These are phyloP conservation scores for Ardeotis arabs DNA, from an alignment of 2,113 vertebrate species.

Conservation along the genomic window DNA sequence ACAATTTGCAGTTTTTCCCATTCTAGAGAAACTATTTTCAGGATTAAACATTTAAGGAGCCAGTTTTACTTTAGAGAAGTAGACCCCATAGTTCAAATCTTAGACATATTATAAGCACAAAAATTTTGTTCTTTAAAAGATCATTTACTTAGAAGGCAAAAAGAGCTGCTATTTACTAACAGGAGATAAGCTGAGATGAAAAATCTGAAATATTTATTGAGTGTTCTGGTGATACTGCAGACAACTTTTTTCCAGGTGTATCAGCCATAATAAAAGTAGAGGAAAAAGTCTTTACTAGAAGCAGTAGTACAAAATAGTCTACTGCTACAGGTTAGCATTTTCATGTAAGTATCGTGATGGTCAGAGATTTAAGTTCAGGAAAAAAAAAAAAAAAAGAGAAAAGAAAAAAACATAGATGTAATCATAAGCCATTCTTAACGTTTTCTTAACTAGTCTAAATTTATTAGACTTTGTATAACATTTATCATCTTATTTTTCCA, in stretches of 20 bases:
- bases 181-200: not conserved
- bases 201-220: not conserved
- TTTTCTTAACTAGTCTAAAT: slow-evolving; percentile 33
- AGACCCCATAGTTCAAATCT: not conserved
- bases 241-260: not conserved
- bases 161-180: not conserved
- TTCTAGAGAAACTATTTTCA: not conserved
- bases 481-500: slow-evolving; percentile 32
- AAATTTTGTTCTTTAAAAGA: not conserved
- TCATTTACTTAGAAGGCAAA: not conserved
- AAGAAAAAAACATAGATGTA: not conserved
- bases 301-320: not conserved
- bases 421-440: not conserved
- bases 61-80: not conserved
- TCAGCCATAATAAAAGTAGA: not conserved
- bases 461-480: slow-evolving; percentile 9
- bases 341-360: not conserved
- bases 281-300: not conserved
- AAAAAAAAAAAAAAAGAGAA: not conserved
- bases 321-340: not conserved
- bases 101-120: not conserved
- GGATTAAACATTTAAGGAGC: not conserved
- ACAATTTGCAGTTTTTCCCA: not conserved
- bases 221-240: not conserved
- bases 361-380: not conserved